phyloP scores from a whole-genome alignment of 2,797 vertebrate genomes.

The Betta splendens region DNA sequence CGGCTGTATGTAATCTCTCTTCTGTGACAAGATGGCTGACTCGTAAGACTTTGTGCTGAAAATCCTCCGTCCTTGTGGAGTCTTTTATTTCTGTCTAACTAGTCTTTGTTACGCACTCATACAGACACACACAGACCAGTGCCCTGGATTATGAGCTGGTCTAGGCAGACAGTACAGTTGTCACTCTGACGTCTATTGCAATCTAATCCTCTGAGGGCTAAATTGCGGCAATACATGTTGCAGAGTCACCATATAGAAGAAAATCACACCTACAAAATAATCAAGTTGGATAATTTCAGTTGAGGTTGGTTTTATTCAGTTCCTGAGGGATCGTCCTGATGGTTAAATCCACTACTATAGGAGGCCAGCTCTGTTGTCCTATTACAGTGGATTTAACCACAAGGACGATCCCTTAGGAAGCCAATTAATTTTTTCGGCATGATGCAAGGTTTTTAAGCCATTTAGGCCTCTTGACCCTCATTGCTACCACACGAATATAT shows the following conservation, averaged over 20 bases:
- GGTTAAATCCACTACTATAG: no score
- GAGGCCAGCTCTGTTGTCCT: slow-evolving; percentile 24
- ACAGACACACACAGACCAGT: slow-evolving; percentile 19
- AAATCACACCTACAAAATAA: slow-evolving; percentile 12
- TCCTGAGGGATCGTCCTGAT: no score
- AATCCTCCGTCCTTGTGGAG: slow-evolving; percentile 62
- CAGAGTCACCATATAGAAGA: slow-evolving; percentile 8
- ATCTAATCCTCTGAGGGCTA: slow-evolving; percentile 20
- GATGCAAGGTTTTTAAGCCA: slow-evolving; percentile 58
- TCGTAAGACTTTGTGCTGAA: slow-evolving; percentile 70
- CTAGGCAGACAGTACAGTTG: slow-evolving; percentile 29
- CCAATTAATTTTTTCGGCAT: slow-evolving; percentile 57
- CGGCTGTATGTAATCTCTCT: slow-evolving; percentile 75
- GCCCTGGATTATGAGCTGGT: slow-evolving; percentile 54
- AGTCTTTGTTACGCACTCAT: slow-evolving; percentile 30
- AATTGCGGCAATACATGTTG: slow-evolving; percentile 20
- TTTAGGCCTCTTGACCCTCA: slow-evolving; percentile 56
- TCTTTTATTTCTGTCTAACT: slow-evolving; percentile 62
- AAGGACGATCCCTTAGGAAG: slow-evolving; percentile 58
- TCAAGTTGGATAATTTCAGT: no score
- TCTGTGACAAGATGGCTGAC: slow-evolving; percentile 79
- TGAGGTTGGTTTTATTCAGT: slow-evolving; percentile 32
- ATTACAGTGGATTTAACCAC: slow-evolving; percentile 43
- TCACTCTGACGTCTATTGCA: slow-evolving; percentile 20
- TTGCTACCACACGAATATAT: slow-evolving; percentile 61